Conservation (phyloP, 1,140 invertebrate genomes). For the Heliothis subflexa region DNA sequence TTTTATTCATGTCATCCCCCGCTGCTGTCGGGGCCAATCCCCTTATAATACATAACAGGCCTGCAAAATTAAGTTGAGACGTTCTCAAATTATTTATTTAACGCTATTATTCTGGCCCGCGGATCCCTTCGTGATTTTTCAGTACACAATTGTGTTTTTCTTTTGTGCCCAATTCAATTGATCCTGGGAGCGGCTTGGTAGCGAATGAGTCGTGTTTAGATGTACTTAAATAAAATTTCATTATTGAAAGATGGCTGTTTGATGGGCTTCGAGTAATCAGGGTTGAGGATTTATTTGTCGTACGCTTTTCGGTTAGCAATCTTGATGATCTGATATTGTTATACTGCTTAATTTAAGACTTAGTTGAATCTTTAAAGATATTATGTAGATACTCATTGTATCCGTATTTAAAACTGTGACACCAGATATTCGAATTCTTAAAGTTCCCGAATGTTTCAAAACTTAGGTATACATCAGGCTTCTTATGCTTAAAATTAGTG, state of each 20-base stretch:
- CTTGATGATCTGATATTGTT: no score
- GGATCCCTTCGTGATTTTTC: conserved; percentile 42
- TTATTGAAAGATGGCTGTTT: conserved; percentile 27
- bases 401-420: no score
- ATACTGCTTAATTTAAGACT: no score
- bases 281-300: not conserved
- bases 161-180: conserved; percentile 31
- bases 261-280: not conserved
- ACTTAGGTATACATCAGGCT: no score
- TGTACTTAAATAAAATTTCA: conserved; percentile 32
- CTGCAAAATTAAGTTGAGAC: conserved; percentile 55
- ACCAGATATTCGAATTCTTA: no score
- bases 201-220: conserved; percentile 11
- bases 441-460: no score
- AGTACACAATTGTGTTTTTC: conserved; percentile 43
- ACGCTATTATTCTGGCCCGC: conserved; percentile 42
- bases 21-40: not conserved
- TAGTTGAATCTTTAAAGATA: no score
- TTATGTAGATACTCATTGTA: no score
- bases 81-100: conserved; percentile 52
- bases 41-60: conserved; percentile 45
- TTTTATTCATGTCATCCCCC: not conserved
- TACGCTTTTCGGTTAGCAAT: not conserved
- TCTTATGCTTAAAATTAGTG: no score
- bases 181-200: conserved; percentile 1